Conservation (phyloP, 2,797 vertebrate genomes). For the Alcedo atthis region DNA sequence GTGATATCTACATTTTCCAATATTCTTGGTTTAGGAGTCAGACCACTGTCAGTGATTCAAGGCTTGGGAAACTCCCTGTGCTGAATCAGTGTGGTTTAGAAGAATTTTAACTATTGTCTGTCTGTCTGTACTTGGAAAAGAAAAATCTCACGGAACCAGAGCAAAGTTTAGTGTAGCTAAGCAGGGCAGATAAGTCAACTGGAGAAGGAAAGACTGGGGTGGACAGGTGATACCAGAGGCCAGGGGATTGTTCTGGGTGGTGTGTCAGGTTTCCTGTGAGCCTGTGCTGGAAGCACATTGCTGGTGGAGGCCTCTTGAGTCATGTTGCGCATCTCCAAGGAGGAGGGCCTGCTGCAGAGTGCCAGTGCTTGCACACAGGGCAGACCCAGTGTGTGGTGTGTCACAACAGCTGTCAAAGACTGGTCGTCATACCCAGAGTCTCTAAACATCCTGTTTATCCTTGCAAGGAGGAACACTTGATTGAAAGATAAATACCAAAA, state of each 20-base stretch:
- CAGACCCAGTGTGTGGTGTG: conserved; percentile 42
- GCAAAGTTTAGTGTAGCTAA: not conserved
- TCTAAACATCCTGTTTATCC: conserved; percentile 70
- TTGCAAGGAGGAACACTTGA: conserved; percentile 62
- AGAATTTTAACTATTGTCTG: not conserved
- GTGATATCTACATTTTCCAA: not conserved
- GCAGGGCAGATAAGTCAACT: not conserved
- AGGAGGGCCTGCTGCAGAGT: conserved; percentile 29
- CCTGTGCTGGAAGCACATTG: not conserved
- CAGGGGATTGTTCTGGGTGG: not conserved
- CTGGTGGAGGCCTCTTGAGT: not conserved
- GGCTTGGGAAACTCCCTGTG: conserved; percentile 8
- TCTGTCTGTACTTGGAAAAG: not conserved
- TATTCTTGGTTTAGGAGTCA: conserved; percentile 5
- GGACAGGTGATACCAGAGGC: not conserved
- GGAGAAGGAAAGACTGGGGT: not conserved
- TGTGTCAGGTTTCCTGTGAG: not conserved
- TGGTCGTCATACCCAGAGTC: conserved; percentile 52
- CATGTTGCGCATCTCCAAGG: not conserved
- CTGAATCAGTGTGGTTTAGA: conserved; percentile 2
- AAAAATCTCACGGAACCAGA: not conserved
- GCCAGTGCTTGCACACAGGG: conserved; percentile 42
- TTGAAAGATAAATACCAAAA: conserved; percentile 59
- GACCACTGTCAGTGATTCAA: conserved; percentile 6
- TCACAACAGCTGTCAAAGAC: conserved; percentile 57